phyloP scores from a whole-genome alignment of 2,888 invertebrate genomes.

The Platypus cylindrus region DNA sequence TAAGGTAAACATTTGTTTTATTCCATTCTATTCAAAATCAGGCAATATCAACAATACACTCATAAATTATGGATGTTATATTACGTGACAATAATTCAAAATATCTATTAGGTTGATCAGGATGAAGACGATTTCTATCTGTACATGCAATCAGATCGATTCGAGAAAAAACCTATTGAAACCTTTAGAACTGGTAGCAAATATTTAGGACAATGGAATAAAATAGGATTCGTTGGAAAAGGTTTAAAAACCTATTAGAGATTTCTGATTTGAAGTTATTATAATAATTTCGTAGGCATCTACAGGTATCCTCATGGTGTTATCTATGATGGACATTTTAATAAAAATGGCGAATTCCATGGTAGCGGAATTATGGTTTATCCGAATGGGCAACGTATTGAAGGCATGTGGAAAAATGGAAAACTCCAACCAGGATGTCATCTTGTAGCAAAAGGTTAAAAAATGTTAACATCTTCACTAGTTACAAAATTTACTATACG shows the following conservation, averaged over 20 bases:
- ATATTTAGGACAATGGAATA: constrained; percentile 19
- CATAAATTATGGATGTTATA: too few species aligned
- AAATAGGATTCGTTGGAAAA: constrained; percentile 17
- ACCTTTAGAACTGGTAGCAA: constrained; percentile 16
- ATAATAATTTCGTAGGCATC: constrained; percentile 1
- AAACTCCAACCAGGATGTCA: constrained; percentile 5
- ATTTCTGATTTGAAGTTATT: background rate
- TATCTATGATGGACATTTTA: constrained; percentile 19
- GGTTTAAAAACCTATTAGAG: constrained; percentile 7
- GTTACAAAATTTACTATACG: too few species aligned
- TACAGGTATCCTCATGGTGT: constrained; percentile 21
- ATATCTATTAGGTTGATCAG: too few species aligned
- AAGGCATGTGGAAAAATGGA: constrained; percentile 19
- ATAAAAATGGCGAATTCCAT: constrained; percentile 16
- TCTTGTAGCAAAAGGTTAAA: constrained; percentile 9
- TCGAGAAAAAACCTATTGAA: constrained; percentile 6
- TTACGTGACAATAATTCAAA: background rate
- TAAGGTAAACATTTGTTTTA: background rate
- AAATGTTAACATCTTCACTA: too few species aligned
- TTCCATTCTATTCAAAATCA: background rate
- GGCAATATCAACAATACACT: too few species aligned
- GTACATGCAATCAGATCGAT: background rate
- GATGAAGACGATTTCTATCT: constrained; percentile 6
- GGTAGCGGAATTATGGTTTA: constrained; percentile 18
- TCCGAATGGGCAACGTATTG: constrained; percentile 17